These are phyloP conservation scores for Labeo rohita DNA, from an alignment of 2,113 vertebrate genomes.

Conservation along the genomic window DNA sequence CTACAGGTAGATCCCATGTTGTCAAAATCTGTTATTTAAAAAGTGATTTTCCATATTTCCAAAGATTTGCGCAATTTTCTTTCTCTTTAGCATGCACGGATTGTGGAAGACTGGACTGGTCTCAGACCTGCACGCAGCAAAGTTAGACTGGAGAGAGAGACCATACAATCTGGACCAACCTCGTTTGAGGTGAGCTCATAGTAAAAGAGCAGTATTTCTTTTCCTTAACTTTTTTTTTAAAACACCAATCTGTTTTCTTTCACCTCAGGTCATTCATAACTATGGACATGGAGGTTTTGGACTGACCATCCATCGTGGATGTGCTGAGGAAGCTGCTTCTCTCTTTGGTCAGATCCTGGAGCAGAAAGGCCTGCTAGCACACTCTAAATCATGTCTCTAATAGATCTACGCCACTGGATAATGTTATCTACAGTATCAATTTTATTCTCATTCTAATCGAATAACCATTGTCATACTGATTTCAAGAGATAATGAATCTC, in stretches of 20 bases:
- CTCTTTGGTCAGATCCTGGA: constrained; percentile 83
- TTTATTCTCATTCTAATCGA: not conserved
- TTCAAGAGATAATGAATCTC: not conserved
- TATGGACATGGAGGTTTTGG: constrained; percentile 93
- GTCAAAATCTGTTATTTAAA: not conserved
- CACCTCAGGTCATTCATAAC: constrained; percentile 92
- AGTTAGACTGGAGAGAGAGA: constrained; percentile 86
- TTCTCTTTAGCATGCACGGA: constrained; percentile 78
- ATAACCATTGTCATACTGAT: not conserved
- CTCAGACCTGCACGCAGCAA: constrained; percentile 83
- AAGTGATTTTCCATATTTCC: not conserved
- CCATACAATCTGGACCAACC: constrained; percentile 64
- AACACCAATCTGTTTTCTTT: constrained; percentile 8
- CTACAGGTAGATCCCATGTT: constrained; percentile 76
- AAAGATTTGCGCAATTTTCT: not conserved
- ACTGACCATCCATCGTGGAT: constrained; percentile 93
- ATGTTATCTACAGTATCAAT: no score
- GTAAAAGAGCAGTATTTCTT: not conserved
- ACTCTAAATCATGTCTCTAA: constrained; percentile 74
- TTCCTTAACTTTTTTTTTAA: not conserved
- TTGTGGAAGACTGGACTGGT: constrained; percentile 82
- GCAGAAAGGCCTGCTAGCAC: constrained; percentile 66
- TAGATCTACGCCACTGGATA: not conserved
- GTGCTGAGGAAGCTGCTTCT: constrained; percentile 84
- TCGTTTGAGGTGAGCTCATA: constrained; percentile 76